Conservation (phyloP, 2,113 vertebrate species). For the Leucopternis melanops region DNA sequence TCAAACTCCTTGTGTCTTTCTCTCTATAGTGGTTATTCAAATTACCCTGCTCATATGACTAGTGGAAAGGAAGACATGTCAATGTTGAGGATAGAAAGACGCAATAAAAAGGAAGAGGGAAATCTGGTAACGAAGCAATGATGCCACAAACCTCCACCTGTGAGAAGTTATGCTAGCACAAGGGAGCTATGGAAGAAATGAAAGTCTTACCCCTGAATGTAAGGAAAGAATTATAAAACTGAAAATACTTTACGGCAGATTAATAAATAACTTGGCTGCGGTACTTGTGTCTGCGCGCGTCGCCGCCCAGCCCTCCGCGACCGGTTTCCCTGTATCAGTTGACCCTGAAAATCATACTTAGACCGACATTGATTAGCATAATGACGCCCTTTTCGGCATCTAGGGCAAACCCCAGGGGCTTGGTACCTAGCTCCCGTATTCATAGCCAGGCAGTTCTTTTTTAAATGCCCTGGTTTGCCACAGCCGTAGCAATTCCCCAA, state of each 20-base stretch:
- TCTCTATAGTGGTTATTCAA: neutral
- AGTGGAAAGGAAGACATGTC: neutral
- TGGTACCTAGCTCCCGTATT: no score
- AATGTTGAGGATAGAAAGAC: neutral
- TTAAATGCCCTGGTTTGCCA: no score
- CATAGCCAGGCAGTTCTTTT: no score
- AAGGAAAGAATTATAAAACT: neutral
- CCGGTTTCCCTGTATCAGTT: no score
- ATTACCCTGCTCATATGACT: neutral
- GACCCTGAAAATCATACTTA: no score
- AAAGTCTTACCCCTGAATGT: neutral
- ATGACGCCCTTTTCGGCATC: no score
- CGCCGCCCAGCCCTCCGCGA: no score
- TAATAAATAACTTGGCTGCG: neutral
- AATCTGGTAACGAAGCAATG: neutral
- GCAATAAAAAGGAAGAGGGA: neutral
- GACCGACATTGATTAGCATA: no score
- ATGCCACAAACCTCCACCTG: neutral
- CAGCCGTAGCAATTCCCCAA: no score
- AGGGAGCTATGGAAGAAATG: neutral
- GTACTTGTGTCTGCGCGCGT: no score
- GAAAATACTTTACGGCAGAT: neutral
- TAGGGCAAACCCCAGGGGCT: no score
- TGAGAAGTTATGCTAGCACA: neutral
- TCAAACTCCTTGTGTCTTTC: neutral